These are phyloP conservation scores for Hiodon tergisus DNA, from an alignment of 2,113 vertebrate species.

Conservation along the genomic window DNA sequence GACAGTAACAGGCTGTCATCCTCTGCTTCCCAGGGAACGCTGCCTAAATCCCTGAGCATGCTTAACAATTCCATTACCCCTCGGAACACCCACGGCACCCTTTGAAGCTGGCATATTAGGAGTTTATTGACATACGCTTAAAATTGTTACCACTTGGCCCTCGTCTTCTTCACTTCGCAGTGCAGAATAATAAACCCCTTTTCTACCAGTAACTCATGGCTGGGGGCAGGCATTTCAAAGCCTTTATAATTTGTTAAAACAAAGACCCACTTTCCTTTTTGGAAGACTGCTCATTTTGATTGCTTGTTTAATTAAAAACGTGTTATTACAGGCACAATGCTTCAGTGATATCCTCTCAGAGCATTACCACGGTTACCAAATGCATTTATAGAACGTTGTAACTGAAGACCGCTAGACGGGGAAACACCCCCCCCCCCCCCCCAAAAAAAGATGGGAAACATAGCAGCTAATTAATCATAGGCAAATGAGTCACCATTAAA, in stretches of 20 bases:
- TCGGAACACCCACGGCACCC: constrained; percentile 53
- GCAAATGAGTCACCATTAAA: no score
- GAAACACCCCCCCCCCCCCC: not conserved
- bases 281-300: constrained; percentile 9
- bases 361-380: constrained; percentile 14
- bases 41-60: constrained; percentile 49
- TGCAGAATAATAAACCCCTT: constrained; percentile 53
- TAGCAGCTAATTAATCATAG: no score
- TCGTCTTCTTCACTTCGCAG: constrained; percentile 49
- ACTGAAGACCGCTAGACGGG: not conserved
- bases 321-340: constrained; percentile 15
- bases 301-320: constrained; percentile 17
- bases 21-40: constrained; percentile 40
- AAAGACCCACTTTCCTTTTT: constrained; percentile 8
- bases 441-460: no score
- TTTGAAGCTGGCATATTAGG: constrained; percentile 56
- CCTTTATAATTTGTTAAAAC: constrained; percentile 31
- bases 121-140: constrained; percentile 55
- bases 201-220: constrained; percentile 35
- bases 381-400: constrained; percentile 2
- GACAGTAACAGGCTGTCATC: constrained; percentile 55
- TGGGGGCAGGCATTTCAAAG: constrained; percentile 25
- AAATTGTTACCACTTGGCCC: constrained; percentile 62
- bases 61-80: constrained; percentile 55
- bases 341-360: not conserved